Evolutionary conservation across 1,140 invertebrate genomes (phyloP), one percentile per base, ranked within the genome.

Genomic region (Drosophila sturtevanti): DNA sequence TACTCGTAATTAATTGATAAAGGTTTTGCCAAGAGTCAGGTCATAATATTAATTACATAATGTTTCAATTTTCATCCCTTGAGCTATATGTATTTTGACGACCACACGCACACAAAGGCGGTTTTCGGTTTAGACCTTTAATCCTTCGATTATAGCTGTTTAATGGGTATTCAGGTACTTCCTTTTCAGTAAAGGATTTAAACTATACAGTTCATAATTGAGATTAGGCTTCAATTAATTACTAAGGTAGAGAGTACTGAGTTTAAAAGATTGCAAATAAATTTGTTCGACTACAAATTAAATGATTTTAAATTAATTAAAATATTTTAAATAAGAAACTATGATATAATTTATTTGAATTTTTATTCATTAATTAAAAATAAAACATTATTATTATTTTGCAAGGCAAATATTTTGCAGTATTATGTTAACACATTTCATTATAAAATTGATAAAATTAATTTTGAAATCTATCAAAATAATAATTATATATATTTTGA

Each of bases 1-100:
- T 48, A 48, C 41, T 48, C 9, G 18, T 4, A 55, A 38, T 56
- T 38, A 41, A 71, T 56, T 67, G 66, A 70, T 72, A 81, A 44
- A 70, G 59, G 52, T 67, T 31, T 70, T 66, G 66, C 18, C 66
- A 64, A 64, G 38, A 48, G 67, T 56, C 27, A 54, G 51, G 21
- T 22, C 54, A 68, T 58, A 58, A 38, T 63, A 54, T 80, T 81
- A 81, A 81, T 81, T 37, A 38, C 41, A 12, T 38, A 60, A 38
- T 60, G 34, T 60, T 60, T 41, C 35, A 38, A 60, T 41, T 60
- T 60, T 60, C 34, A 38, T 22, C 58, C 52, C 31, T 55, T 64
- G 37, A 64, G 37, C 11, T 7, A 41, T 44, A 68, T 34, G 18
- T 14, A 55, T 37, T 60, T 60, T 38, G n/a, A 1, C 22, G 58